These are phyloP conservation scores for Takifugu bimaculatus DNA, from an alignment of 2,113 vertebrate species.

Conservation along the genomic window DNA sequence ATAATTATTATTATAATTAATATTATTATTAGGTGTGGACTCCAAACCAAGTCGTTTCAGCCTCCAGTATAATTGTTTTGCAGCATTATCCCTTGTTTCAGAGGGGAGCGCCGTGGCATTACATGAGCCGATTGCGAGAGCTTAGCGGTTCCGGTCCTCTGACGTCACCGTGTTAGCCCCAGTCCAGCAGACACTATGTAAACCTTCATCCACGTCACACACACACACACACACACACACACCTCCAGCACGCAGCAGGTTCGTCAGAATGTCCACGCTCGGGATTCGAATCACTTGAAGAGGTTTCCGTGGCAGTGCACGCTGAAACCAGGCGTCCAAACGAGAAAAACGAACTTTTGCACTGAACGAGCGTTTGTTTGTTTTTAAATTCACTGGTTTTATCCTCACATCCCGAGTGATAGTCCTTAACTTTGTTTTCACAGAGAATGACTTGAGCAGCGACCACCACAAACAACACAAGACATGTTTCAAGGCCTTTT, in stretches of 20 bases:
- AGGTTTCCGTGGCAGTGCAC: conserved; percentile 35
- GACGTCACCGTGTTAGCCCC: conserved; percentile 62
- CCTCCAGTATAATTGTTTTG: conserved; percentile 87
- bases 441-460: conserved; percentile 27
- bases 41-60: conserved; percentile 90
- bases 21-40: conserved; percentile 92
- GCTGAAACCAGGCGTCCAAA: conserved; percentile 7
- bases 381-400: conserved; percentile 36
- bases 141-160: conserved; percentile 68
- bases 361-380: conserved; percentile 52
- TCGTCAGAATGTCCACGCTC: conserved; percentile 47
- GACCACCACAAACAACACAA: conserved; percentile 18
- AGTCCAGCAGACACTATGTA: conserved; percentile 50
- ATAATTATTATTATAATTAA: conserved; percentile 79
- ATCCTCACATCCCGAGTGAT: conserved; percentile 17
- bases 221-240: conserved; percentile 31
- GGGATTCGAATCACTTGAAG: conserved; percentile 60
- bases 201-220: conserved; percentile 26
- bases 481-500: conserved; percentile 14
- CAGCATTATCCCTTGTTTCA: conserved; percentile 96
- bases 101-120: conserved; percentile 86
- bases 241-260: conserved; percentile 31
- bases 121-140: conserved; percentile 76
- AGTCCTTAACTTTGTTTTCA: conserved; percentile 15
- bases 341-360: conserved; percentile 41